A percentile compares a stretch with the other conserved stretches of the same genome.
phyloP scores from a whole-genome alignment of 2,113 vertebrate genomes.

The Fregata magnificens region DNA sequence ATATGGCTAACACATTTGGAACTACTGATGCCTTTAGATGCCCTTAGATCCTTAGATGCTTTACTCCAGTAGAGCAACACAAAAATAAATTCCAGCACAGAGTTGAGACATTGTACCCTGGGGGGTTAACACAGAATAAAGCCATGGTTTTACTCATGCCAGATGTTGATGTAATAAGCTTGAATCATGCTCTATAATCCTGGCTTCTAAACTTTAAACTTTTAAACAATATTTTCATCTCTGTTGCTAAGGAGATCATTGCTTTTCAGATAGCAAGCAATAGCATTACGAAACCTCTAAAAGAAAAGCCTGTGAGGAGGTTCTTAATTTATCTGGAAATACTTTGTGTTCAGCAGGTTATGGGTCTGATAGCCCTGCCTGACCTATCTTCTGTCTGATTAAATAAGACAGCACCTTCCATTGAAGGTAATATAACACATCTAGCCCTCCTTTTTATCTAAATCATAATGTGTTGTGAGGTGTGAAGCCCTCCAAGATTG shows the following conservation, averaged over 20 bases:
- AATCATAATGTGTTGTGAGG: not conserved
- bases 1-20: not conserved
- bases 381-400: not conserved
- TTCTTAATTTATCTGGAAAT: not conserved
- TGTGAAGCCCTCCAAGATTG: not conserved
- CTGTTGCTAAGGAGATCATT: not conserved
- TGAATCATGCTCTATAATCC: not conserved
- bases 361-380: not conserved
- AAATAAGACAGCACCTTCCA: not conserved
- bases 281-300: not conserved
- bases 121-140: not conserved
- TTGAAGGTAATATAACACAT: not conserved
- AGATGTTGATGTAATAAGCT: not conserved
- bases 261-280: not conserved
- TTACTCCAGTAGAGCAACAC: not conserved
- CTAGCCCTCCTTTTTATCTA: not conserved
- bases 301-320: not conserved
- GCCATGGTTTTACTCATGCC: not conserved
- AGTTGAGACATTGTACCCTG: not conserved
- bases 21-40: not conserved
- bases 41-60: not conserved
- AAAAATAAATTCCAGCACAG: not conserved
- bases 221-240: not conserved
- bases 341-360: not conserved
- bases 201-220: not conserved